Percentiles rank a stretch among this genome's conserved stretches.
Evolutionary conservation across 2,888 invertebrate species (phyloP).

Genomic region (Trichogramma evanescens): DNA sequence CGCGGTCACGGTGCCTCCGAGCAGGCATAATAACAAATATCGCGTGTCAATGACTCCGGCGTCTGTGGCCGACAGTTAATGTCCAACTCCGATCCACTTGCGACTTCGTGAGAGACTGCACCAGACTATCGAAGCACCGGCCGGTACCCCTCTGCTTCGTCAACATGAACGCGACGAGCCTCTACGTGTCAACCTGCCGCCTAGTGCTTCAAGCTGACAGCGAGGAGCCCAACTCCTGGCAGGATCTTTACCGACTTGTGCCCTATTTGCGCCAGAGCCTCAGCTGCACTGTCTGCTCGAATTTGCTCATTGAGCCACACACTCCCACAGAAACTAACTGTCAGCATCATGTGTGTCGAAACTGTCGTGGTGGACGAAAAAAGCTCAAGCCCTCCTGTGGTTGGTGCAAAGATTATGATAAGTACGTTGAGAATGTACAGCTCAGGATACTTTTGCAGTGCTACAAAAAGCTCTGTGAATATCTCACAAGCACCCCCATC

Average conservation of each 20-base stretch:
- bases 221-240: constrained; percentile 66
- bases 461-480: constrained; percentile 82
- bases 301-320: constrained; percentile 73
- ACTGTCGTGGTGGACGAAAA: constrained; percentile 78
- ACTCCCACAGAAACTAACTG: constrained; percentile 72
- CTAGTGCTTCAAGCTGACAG: constrained; percentile 70
- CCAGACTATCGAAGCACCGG: no score
- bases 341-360: constrained; percentile 82
- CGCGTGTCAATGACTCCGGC: no score
- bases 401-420: constrained; percentile 77
- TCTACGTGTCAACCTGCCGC: constrained; percentile 76
- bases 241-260: constrained; percentile 74
- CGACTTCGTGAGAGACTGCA: no score
- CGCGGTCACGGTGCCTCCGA: no score
- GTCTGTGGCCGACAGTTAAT: no score
- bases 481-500: constrained; percentile 67
- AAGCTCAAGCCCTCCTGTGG: constrained; percentile 76
- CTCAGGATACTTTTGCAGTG: constrained; percentile 76
- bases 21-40: no score
- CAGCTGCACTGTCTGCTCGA: constrained; percentile 83
- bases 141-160: no score
- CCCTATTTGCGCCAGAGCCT: constrained; percentile 80
- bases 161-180: constrained; percentile 70
- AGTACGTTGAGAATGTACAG: constrained; percentile 75
- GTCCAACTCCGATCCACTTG: no score